Conservation (phyloP, 2,113 vertebrate species). For the Melospiza georgiana region DNA sequence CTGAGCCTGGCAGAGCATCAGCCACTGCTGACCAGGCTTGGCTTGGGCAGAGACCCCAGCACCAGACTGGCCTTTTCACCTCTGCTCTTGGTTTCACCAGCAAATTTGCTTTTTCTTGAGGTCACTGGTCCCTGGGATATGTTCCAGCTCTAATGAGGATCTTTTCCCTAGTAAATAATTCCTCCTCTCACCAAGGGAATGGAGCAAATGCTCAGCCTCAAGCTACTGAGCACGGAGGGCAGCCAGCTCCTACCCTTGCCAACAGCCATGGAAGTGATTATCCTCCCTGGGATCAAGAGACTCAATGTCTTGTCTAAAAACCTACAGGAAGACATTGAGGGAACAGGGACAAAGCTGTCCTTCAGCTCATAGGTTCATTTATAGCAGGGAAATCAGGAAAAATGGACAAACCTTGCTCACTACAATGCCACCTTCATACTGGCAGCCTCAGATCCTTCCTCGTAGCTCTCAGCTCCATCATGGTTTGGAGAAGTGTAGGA, state of each 20-base stretch:
- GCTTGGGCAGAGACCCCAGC: neutral
- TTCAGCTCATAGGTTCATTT: neutral
- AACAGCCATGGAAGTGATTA: constrained; percentile 39
- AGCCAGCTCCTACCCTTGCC: constrained; percentile 46
- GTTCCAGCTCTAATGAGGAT: constrained; percentile 49
- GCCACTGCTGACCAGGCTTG: rapidly evolving
- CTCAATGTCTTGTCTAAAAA: constrained; percentile 41
- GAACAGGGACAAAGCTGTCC: constrained; percentile 18
- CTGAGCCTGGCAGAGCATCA: neutral
- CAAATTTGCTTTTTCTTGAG: constrained; percentile 15
- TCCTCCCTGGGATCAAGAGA: constrained; percentile 17
- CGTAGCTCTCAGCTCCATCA: neutral
- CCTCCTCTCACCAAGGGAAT: constrained; percentile 10
- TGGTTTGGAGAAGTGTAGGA: neutral
- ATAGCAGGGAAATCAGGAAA: neutral
- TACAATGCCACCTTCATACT: neutral
- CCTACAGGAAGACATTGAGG: neutral
- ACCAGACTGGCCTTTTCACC: constrained; percentile 6
- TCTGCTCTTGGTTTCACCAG: constrained; percentile 42
- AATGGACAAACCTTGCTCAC: neutral
- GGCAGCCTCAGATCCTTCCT: neutral
- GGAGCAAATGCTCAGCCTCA: constrained; percentile 48
- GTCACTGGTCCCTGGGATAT: neutral
- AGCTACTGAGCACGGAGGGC: constrained; percentile 50
- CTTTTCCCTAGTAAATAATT: constrained; percentile 45